phyloP scores from a whole-genome alignment of 2,113 vertebrate species.

The Megalops atlanticus region DNA sequence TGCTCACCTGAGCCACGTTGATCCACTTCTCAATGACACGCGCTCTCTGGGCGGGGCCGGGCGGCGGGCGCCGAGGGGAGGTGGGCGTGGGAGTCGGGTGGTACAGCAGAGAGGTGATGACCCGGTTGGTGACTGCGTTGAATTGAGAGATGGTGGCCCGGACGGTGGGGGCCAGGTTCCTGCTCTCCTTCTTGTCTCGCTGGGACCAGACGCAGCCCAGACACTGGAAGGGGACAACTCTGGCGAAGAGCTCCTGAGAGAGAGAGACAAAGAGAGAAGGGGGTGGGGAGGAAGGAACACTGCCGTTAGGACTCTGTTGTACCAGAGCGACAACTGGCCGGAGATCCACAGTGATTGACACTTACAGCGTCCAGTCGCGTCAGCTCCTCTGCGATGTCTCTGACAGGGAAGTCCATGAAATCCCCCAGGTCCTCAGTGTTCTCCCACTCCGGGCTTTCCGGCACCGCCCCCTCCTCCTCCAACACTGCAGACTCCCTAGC shows the following conservation, averaged over 20 bases:
- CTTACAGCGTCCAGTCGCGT: slow-evolving; percentile 79
- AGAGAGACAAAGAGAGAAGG: neutral
- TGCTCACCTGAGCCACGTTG: slow-evolving; percentile 76
- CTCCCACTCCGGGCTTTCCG: slow-evolving; percentile 52
- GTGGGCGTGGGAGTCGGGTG: slow-evolving; percentile 34
- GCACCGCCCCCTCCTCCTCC: slow-evolving; percentile 38
- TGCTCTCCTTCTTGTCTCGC: slow-evolving; percentile 78
- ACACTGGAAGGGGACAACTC: slow-evolving; percentile 80
- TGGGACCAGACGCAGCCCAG: slow-evolving; percentile 89
- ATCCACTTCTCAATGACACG: slow-evolving; percentile 86
- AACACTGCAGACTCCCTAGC: slow-evolving; percentile 28
- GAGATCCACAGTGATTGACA: neutral
- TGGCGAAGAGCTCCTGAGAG: slow-evolving; percentile 77
- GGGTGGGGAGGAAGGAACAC: neutral
- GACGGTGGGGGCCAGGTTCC: slow-evolving; percentile 74
- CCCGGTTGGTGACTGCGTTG: slow-evolving; percentile 79
- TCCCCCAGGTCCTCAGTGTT: slow-evolving; percentile 45
- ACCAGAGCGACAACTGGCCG: neutral
- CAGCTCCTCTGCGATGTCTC: slow-evolving; percentile 79
- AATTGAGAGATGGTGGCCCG: slow-evolving; percentile 85
- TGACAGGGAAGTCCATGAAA: slow-evolving; percentile 72
- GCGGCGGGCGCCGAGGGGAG: slow-evolving; percentile 40
- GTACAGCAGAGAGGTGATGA: slow-evolving; percentile 78
- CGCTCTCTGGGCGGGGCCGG: slow-evolving; percentile 66
- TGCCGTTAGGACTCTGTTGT: neutral